Conservation (phyloP, 2,888 invertebrate genomes). For the Flabesymbios commensalis region DNA sequence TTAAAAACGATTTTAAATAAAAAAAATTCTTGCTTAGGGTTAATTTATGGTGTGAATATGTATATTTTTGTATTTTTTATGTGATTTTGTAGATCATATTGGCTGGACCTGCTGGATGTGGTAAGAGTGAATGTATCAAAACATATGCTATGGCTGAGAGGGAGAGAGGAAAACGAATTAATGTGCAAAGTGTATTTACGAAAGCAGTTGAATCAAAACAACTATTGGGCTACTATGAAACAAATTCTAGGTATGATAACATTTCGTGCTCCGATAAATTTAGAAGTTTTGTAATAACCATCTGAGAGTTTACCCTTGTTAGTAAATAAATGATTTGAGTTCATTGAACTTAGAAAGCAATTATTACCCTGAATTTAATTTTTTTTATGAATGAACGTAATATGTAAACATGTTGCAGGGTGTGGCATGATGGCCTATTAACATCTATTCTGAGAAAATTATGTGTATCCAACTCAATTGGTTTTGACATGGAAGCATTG, state of each 20-base stretch:
- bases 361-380: no score
- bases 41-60: no score
- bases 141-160: slow-evolving; percentile 57
- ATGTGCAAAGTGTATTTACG: slow-evolving; percentile 55
- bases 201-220: slow-evolving; percentile 56
- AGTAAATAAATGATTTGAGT: no score
- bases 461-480: slow-evolving; percentile 42
- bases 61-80: no score
- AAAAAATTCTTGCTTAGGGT: no score
- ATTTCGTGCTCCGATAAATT: neutral
- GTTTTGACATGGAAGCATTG: no score
- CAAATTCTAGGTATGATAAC: slow-evolving; percentile 43
- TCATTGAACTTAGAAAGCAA: no score
- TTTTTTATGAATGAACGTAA: no score
- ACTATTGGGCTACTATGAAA: slow-evolving; percentile 52
- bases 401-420: no score
- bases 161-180: slow-evolving; percentile 52
- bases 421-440: slow-evolving; percentile 57
- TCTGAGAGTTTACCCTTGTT: no score
- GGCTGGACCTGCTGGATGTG: slow-evolving; percentile 57
- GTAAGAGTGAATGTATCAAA: slow-evolving; percentile 59
- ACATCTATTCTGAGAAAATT: slow-evolving; percentile 52
- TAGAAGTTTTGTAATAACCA: no score
- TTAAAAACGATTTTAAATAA: no score
- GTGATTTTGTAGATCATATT: slow-evolving; percentile 45